Evolutionary conservation across 2,888 invertebrate genomes (phyloP), one percentile per base, ranked within the genome.

Genomic region (Sarcophaga variegata): DNA sequence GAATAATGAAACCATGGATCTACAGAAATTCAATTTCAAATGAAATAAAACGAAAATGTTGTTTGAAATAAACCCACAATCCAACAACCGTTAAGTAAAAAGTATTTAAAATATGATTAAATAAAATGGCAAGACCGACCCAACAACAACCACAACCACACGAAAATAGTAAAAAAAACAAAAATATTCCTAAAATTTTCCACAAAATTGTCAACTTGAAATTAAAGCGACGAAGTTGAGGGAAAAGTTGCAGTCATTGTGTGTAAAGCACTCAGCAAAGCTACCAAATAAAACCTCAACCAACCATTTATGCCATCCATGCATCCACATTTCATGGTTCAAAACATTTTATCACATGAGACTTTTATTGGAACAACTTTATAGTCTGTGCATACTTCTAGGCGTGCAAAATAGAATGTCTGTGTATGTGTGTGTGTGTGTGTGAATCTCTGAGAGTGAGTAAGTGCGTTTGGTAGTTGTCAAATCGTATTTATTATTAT

Each of bases 401-500:
- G 37, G 14, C 37, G 37, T 37, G 8, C 37, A 37, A 37, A 37
- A 37, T 6, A 75, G 37, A 81, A 59, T 64, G 37, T 17, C 49
- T 45, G 11, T 45, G n/a, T 22, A 37, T 63, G n/a, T 22, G 49
- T 63, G 63, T 14, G 47, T 20, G 25, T 54, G n/a, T 22, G 49
- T 63, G 63, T 14, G 47, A 1, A 11, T 17, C 14, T 78, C 22
- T 62, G 25, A 12, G 12, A 20, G 47, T 27, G 22, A 17, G n/a
- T 69, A 4, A 22, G 20, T 80, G 66, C 70, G 45, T 69, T 69
- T 60, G 12, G 10, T 14, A 85, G 74, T 69, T 85, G 77, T 85
- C 85, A 85, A 81, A 77, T 77, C 67, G 74, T 81, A 78, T 85
- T 85, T 85, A 81, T 85, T 81, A 81, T 77, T 76, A 77, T 76